Evolutionary conservation across 2,888 invertebrate species (phyloP), one percentile per base, ranked within the genome.

Genomic region (Conchocele bisecta): DNA sequence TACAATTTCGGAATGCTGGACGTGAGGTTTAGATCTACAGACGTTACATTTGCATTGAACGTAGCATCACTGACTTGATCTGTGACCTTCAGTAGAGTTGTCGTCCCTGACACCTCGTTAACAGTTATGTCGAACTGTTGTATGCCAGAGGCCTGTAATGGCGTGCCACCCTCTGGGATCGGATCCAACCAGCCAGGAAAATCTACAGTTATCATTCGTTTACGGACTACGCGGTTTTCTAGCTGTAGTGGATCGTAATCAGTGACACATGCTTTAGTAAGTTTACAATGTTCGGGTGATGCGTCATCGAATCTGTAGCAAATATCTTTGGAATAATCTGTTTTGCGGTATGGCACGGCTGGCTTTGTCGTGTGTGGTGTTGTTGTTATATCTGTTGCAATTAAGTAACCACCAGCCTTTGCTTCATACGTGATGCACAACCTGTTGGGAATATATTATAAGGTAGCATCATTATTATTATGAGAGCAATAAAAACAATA

Each of bases 161-260:
- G 9, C 0, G 22, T 56, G 17, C 72, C 73, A 5, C 46, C 48
- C 0, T 24, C 3, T 13, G 78, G 81, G 31, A 67, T 68, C 1
- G 78, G 75, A 41, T 83, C 83, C 3, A 17, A 15, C 78, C 81
- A 83, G 3, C 77, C 79, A 3, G 33, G 20, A n/a, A 78, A 64
- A 2, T 33, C 17, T 6, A 80, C 67, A 7, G 46, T 41, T 17
- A 73, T 48, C 3, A 44, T 53, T 9, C 46, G 28, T 15, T 51
- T 31, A n/a, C 57, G 56, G n/a, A 75, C 72, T 0, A 75, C 56
- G 48, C 73, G 28, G 0, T 22, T 46, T 13, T 20, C 4, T 28
- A 77, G n/a, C 13, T 51, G 24, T 4, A 80, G 39, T 0, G 79
- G 74, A n/a, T n/a, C n/a, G n/a, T n/a, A n/a, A n/a, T 76, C 79